Percentiles rank a stretch among this genome's conserved stretches.
Evolutionary conservation across 2,113 vertebrate genomes (phyloP).

Genomic region (Aspiorhynchus laticeps): DNA sequence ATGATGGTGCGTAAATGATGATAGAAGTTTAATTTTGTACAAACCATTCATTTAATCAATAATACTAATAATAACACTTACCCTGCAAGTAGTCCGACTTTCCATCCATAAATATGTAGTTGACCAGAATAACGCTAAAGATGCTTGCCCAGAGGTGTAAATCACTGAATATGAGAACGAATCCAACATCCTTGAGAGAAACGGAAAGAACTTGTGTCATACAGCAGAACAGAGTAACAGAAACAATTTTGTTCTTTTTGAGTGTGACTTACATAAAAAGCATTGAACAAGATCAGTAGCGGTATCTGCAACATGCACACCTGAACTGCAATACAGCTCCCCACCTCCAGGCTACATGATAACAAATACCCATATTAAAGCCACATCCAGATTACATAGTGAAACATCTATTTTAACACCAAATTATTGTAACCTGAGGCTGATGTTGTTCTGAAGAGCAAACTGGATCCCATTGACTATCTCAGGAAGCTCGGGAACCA

Average conservation of each 20-base stretch:
- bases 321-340: constrained; percentile 88
- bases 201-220: not conserved
- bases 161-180: constrained; percentile 80
- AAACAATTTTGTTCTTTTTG: not conserved
- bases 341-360: constrained; percentile 83
- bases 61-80: constrained; percentile 53
- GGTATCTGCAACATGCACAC: constrained; percentile 94
- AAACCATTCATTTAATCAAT: not conserved
- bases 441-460: constrained; percentile 89
- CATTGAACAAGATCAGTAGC: constrained; percentile 86
- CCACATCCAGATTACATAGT: not conserved
- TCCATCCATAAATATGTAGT: constrained; percentile 87
- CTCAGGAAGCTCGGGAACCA: constrained; percentile 89
- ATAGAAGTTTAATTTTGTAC: not conserved
- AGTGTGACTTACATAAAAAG: constrained; percentile 83
- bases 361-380: not conserved
- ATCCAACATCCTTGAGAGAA: constrained; percentile 77
- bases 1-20: not conserved
- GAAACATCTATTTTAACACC: not conserved
- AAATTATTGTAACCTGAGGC: constrained; percentile 77
- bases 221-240: not conserved
- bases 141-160: constrained; percentile 84
- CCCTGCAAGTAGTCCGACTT: constrained; percentile 91
- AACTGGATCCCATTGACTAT: constrained; percentile 90
- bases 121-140: constrained; percentile 85